Base-by-base conservation (phyloP, 53 echinoderm and acorn worm species). In the Holothuria leucospilota region DNA sequence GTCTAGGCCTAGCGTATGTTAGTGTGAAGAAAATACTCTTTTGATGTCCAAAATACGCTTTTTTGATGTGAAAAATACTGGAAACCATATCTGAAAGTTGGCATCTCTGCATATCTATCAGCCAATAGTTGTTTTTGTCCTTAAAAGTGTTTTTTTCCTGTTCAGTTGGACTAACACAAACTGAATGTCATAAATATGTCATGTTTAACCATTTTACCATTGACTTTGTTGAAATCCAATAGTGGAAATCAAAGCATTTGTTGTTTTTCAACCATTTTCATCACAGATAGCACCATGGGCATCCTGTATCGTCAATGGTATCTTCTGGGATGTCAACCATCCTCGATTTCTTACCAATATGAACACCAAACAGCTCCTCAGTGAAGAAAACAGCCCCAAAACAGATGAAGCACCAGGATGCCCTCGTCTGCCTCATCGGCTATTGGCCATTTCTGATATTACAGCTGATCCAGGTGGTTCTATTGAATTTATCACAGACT, bases 391-490 rank as follows among this genome's bases (percentile, higher is more conserved):
- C 66, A 86, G 88, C 86, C 94, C 90, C 28, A 85, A 87, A 58
- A 89, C 92, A 13, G 87, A 88, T 13, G 86, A 82, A 59, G 39
- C 78, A 8, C 91, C 95, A 0, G 99, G 99, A 24, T 99, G 99
- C 51, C 99, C 99, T 25, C 84, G 91, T 21, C 90, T 99, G 23
- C 99, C 99, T 8, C 99, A 99, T 65, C 92, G 99, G 20, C 92
- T 99, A 25, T 88, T 99, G 12, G 99, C 99, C 40, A 99, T 99
- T 87, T 95, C 93, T 71, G 99, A 99, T 89, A 99, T 99, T 83
- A 95, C 99, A 10, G 99, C 99, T 14, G 99, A 99, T 68, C 99
- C 95, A 1, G 99, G 95, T 10, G 99, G 99, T 39, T 95, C 99
- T 68, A 93, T 99, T 24, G 99, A 99, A 89, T 99, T 95, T 86